Evolutionary conservation across 2,888 invertebrate genomes (phyloP).

Genomic region (Caenorhabditis angaria): DNA sequence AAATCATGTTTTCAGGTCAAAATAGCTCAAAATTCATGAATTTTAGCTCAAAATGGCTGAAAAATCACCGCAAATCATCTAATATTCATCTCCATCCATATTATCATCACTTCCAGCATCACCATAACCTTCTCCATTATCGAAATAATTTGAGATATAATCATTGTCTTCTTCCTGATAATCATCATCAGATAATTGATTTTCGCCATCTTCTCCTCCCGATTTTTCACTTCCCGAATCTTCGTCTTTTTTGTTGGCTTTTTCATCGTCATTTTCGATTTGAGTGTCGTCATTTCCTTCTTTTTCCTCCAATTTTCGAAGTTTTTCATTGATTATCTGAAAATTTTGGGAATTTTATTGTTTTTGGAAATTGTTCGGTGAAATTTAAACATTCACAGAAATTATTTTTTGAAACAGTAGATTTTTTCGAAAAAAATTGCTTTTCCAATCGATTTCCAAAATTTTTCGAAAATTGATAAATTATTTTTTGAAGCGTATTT

Average conservation of each 20-base stretch:
- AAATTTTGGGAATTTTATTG: not conserved
- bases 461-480: not conserved
- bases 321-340: constrained; percentile 34
- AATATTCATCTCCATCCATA: constrained; percentile 62
- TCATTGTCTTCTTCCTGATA: constrained; percentile 70
- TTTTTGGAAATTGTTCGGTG: not conserved
- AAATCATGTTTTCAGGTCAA: no score
- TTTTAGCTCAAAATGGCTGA: no score
- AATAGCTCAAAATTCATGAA: no score
- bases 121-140: constrained; percentile 68
- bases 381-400: not conserved
- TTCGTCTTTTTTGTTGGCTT: constrained; percentile 24
- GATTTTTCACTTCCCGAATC: constrained; percentile 42
- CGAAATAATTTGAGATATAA: constrained; percentile 69
- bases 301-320: constrained; percentile 48
- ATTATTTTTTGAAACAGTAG: no score
- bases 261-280: constrained; percentile 41
- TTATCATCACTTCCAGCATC: constrained; percentile 66
- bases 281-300: constrained; percentile 37
- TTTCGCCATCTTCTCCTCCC: constrained; percentile 39
- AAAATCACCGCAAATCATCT: constrained; percentile 3
- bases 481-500: no score
- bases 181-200: constrained; percentile 64
- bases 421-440: not conserved
- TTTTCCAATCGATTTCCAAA: not conserved